These are phyloP conservation scores for Hermaeophaga mercurialis DNA, from an alignment of 2,888 invertebrate genomes.

Conservation along the genomic window DNA sequence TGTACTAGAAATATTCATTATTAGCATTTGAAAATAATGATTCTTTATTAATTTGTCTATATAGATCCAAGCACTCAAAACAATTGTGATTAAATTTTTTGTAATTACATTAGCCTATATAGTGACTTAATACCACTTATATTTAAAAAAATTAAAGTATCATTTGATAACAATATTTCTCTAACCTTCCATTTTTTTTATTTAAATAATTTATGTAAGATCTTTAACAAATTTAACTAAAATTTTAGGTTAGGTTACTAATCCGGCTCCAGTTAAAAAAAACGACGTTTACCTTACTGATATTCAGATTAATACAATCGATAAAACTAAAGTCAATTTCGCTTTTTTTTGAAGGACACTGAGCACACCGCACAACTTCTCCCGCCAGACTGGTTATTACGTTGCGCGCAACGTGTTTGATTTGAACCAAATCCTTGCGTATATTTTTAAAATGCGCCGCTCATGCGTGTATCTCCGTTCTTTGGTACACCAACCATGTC, in stretches of 20 bases:
- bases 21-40: too few species aligned
- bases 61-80: too few species aligned
- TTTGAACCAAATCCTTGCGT: conserved; percentile 1
- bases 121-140: too few species aligned
- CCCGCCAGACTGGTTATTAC: conserved; percentile 4
- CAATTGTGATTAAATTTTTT: too few species aligned
- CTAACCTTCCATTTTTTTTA: background rate
- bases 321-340: background rate
- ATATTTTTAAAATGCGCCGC: conserved; percentile 3
- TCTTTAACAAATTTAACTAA: background rate
- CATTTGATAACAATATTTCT: too few species aligned
- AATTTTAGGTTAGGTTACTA: background rate
- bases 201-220: background rate
- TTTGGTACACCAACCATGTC: conserved; percentile 6
- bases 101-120: too few species aligned
- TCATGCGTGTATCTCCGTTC: conserved; percentile 1
- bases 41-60: too few species aligned
- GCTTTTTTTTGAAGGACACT: background rate
- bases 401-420: background rate
- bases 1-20: too few species aligned
- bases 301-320: background rate
- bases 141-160: too few species aligned
- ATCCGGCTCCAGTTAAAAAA: background rate
- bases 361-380: background rate
- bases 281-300: conserved; percentile 12